A percentile compares a stretch with the other conserved stretches of the same genome.
Conservation (phyloP, 2,888 invertebrate genomes). For the Eubasilissa splendida region DNA sequence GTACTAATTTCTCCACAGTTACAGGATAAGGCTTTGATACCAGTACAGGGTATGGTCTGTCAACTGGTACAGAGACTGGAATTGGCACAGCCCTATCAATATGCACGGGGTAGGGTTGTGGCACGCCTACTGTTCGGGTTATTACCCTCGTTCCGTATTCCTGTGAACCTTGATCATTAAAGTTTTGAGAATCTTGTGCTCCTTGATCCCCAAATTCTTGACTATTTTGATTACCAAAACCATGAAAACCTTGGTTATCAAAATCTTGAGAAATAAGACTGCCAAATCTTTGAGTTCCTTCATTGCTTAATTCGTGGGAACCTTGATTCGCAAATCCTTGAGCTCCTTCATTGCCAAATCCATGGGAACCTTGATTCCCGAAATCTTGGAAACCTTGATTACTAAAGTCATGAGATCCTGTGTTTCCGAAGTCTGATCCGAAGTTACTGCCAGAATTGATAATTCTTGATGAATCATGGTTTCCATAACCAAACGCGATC, state of each 20-base stretch:
- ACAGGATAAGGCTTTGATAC: slow-evolving; percentile 64
- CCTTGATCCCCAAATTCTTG: slow-evolving; percentile 19
- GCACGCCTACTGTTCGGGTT: slow-evolving; percentile 71
- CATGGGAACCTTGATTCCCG: slow-evolving; percentile 18
- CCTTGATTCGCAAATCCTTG: slow-evolving; percentile 7
- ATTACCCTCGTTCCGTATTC: slow-evolving; percentile 63
- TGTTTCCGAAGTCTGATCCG: slow-evolving; percentile 10
- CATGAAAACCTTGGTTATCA: not conserved
- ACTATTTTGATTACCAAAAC: not conserved
- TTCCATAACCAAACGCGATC: slow-evolving; percentile 49
- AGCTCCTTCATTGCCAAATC: slow-evolving; percentile 4
- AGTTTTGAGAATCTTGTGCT: slow-evolving; percentile 1
- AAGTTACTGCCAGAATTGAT: slow-evolving; percentile 11
- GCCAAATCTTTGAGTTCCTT: not conserved
- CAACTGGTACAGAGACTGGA: slow-evolving; percentile 69
- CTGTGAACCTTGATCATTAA: too few relatives aligned
- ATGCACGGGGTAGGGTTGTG: slow-evolving; percentile 71
- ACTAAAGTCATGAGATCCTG: not conserved
- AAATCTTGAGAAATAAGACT: not conserved
- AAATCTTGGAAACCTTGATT: not conserved
- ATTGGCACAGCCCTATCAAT: slow-evolving; percentile 70
- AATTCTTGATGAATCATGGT: slow-evolving; percentile 32
- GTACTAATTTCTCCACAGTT: slow-evolving; percentile 51
- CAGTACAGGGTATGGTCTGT: slow-evolving; percentile 72
- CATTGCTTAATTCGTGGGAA: not conserved